phyloP scores from a whole-genome alignment of 1,140 invertebrate species.

The Cardiocondyla obscurior region DNA sequence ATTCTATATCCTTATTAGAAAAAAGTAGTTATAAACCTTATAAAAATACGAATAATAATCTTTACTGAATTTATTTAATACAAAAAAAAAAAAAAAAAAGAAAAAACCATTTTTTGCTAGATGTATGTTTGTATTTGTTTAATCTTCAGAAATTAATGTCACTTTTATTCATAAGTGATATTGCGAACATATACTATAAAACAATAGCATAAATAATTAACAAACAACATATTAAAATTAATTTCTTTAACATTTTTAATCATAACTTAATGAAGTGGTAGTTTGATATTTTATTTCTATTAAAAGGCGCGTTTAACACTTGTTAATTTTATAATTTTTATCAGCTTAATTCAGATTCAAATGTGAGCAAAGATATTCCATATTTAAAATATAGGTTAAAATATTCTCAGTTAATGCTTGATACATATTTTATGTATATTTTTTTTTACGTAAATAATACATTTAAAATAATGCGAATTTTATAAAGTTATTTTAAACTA shows the following conservation, averaged over 20 bases:
- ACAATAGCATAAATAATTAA: background rate
- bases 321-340: background rate
- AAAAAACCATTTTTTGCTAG: background rate
- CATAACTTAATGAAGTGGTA: background rate
- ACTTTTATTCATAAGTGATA: background rate
- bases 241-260: background rate
- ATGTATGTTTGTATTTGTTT: background rate
- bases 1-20: background rate
- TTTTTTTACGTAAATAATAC: background rate
- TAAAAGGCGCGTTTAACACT: background rate
- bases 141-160: background rate
- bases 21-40: background rate
- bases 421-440: background rate
- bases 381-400: background rate
- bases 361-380: background rate
- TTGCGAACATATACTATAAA: background rate
- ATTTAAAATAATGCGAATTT: background rate
- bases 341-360: background rate
- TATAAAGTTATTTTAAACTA: background rate
- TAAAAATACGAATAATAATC: background rate
- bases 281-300: background rate
- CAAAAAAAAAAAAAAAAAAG: background rate
- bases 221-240: no score
- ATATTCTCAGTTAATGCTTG: background rate
- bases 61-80: background rate